Percentiles rank a stretch among this genome's conserved stretches.
These are phyloP conservation scores for Octopus bimaculoides DNA, from an alignment of 1,140 invertebrate species.

Conservation along the genomic window DNA sequence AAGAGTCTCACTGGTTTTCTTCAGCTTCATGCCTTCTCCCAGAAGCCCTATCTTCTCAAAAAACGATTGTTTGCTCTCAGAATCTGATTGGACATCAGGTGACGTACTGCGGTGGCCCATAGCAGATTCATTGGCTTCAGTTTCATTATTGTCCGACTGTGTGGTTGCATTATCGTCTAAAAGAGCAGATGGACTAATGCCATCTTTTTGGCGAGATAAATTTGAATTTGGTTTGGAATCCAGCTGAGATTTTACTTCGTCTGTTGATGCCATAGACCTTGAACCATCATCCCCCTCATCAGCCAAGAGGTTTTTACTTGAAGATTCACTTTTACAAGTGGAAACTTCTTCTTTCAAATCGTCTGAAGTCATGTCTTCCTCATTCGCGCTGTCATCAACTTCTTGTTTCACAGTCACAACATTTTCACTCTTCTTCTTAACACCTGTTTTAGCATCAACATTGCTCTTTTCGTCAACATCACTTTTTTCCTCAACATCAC, in stretches of 20 bases:
- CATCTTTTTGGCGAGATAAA: neutral
- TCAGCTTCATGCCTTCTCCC: neutral
- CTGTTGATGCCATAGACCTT: neutral
- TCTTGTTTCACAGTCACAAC: too few species aligned
- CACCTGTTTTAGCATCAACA: too few species aligned
- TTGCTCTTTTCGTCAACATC: too few species aligned
- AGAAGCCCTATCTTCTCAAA: slow-evolving; percentile 7
- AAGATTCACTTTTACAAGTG: too few species aligned
- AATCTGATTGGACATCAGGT: neutral
- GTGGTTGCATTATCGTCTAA: neutral
- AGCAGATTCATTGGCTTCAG: neutral
- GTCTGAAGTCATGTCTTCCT: too few species aligned
- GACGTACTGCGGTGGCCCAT: neutral
- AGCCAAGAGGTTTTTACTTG: too few species aligned
- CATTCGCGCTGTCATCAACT: too few species aligned
- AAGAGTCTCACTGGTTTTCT: neutral
- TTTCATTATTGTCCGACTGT: neutral
- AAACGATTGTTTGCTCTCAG: neutral
- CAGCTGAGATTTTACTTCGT: neutral
- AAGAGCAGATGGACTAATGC: neutral
- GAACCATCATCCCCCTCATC: neutral
- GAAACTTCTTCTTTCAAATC: too few species aligned
- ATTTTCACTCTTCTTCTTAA: too few species aligned
- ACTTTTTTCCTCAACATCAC: too few species aligned
- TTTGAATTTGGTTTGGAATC: slow-evolving; percentile 2